Conservation (phyloP, 2,113 vertebrate genomes). For the Rhinopithecus roxellana region DNA sequence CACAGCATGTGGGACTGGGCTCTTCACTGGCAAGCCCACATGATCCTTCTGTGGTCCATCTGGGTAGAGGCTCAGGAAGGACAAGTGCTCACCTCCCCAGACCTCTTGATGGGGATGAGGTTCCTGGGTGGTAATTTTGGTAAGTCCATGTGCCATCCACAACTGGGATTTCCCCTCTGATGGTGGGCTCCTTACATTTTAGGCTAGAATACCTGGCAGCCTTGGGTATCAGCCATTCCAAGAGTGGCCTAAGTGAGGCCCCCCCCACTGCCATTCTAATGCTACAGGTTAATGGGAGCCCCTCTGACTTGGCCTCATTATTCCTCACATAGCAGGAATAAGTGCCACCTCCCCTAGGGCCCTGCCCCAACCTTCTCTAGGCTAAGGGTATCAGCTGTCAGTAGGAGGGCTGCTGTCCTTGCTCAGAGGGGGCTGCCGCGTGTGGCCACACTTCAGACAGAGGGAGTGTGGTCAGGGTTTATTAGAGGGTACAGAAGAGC, state of each 20-base stretch:
- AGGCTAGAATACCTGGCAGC: neutral
- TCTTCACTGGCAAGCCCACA: neutral
- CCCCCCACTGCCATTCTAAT: neutral
- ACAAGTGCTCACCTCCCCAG: neutral
- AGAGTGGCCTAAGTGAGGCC: accelerated
- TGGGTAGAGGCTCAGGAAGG: neutral
- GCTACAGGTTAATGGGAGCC: neutral
- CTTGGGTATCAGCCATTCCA: neutral
- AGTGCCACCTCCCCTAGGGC: neutral
- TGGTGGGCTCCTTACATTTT: neutral
- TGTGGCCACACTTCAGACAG: neutral
- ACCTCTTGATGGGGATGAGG: neutral
- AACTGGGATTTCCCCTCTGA: neutral
- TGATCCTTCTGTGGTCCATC: neutral
- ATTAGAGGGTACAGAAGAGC: neutral
- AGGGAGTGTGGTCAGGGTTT: neutral
- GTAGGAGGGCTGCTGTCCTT: neutral
- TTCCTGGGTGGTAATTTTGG: neutral
- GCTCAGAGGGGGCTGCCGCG: neutral
- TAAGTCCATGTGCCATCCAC: neutral
- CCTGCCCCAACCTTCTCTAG: neutral
- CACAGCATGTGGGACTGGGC: neutral
- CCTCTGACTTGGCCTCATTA: neutral
- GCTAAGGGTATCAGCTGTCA: neutral
- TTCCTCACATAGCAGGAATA: neutral